Percentiles rank a stretch among this genome's conserved stretches.
phyloP scores from a whole-genome alignment of 2,113 vertebrate genomes.

The Poeciliopsis turrubarensis region DNA sequence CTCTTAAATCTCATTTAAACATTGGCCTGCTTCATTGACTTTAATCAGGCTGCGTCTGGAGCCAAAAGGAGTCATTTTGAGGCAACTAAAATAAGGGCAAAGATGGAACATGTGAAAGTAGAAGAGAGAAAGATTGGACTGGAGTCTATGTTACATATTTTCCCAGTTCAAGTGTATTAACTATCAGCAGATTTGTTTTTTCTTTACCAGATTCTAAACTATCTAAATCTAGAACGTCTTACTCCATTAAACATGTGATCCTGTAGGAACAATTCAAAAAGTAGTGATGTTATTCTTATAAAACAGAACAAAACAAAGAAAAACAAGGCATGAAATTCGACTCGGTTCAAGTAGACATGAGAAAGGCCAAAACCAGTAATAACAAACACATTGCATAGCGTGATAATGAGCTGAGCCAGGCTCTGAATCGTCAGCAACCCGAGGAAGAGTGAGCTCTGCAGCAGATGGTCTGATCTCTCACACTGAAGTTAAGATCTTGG shows the following conservation, averaged over 20 bases:
- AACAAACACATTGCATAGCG: background rate
- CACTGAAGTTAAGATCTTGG: background rate
- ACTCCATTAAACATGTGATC: background rate
- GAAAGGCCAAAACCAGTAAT: background rate
- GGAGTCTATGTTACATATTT: constrained; percentile 1
- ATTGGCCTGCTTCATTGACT: constrained; percentile 9
- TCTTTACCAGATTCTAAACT: background rate
- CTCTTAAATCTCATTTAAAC: constrained; percentile 19
- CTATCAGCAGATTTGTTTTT: background rate
- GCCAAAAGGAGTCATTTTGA: background rate
- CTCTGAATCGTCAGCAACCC: background rate
- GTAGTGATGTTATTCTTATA: background rate
- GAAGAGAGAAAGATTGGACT: constrained; percentile 8
- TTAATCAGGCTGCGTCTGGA: constrained; percentile 8
- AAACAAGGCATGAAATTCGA: too few species aligned
- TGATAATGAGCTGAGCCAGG: background rate
- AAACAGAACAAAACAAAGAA: background rate
- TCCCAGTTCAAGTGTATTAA: background rate
- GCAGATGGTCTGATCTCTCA: background rate
- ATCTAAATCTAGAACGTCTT: background rate
- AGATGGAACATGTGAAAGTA: background rate
- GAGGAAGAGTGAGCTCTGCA: background rate
- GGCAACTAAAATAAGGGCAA: constrained; percentile 11
- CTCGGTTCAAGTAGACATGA: background rate
- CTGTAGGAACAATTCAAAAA: background rate